Conservation (phyloP, 2,888 invertebrate species). For the Acleris emargana region DNA sequence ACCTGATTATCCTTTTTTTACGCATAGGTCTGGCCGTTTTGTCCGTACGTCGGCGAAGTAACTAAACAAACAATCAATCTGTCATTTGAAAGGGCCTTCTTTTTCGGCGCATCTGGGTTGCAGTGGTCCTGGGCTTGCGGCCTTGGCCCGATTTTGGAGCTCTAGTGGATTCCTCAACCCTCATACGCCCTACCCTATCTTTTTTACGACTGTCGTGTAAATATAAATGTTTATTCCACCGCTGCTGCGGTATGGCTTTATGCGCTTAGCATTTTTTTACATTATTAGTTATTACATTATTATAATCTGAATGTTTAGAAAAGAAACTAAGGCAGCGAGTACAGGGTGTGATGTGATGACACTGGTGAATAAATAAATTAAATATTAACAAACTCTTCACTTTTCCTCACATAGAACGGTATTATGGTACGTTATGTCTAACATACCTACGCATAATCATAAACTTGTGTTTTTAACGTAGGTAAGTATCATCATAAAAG, state of each 20-base stretch:
- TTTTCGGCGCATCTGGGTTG: slow-evolving; percentile 26
- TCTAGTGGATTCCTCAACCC: slow-evolving; percentile 26
- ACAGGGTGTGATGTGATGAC: too few species aligned
- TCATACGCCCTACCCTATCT: slow-evolving; percentile 20
- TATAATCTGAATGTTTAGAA: too few species aligned
- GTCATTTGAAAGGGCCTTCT: slow-evolving; percentile 13
- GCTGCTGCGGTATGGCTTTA: slow-evolving; percentile 13
- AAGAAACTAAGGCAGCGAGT: too few species aligned
- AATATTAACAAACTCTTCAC: too few species aligned
- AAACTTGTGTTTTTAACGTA: too few species aligned
- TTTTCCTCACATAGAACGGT: too few species aligned
- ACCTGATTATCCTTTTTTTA: slow-evolving; percentile 6
- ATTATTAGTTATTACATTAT: too few species aligned
- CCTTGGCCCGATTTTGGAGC: slow-evolving; percentile 43
- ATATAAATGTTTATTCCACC: background rate
- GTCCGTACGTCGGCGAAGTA: slow-evolving; percentile 12
- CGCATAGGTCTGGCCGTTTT: slow-evolving; percentile 8
- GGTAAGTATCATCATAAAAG: slow-evolving; percentile 8
- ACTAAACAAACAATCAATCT: slow-evolving; percentile 28
- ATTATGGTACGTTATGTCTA: too few species aligned
- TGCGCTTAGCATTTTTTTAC: slow-evolving; percentile 7
- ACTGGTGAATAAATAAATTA: too few species aligned
- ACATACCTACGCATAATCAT: too few species aligned
- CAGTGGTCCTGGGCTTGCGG: slow-evolving; percentile 26
- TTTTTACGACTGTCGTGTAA: slow-evolving; percentile 32